Evolutionary conservation across 2,113 vertebrate genomes (phyloP), one percentile per base, ranked within the genome.

Genomic region (Neodon shergylaensis): DNA sequence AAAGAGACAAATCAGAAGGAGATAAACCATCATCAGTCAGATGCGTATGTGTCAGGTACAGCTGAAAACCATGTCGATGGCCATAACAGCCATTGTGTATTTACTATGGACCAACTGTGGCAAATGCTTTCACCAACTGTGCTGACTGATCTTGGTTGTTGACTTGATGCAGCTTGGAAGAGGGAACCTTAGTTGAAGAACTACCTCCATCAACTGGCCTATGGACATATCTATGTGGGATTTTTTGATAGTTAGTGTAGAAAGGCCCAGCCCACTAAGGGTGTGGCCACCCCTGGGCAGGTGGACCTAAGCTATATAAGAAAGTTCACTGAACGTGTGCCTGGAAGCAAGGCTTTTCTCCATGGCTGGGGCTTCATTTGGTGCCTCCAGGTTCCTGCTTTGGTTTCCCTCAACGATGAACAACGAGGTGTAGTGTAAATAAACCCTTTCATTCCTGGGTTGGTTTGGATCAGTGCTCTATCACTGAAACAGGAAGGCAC

Each of bases 81-180:
- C 82, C 21, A 11, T 0, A 16, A n/a, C 3, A 42, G 28, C 42
- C 39, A 4, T 3, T 1, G 39, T 31, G 49, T 24, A 17, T 63
- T 8, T 28, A 21, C 33, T 14, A 3, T 5, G 11, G 63, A 76
- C 26, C 61, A 21, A 63, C 7, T 0, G 0, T 5, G 14, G 7
- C 2, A 13, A 1, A 11, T 1, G 16, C 9, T 49, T 13, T 52
- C 36, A n/a, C 72, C 42, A 22, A 19, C 39, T 42, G 58, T 65
- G n/a, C 13, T 44, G 58, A 13, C 26, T n/a, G 77, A 8, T 5
- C 63, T 22, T 84, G 81, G 52, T 6, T 82, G 36, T 39, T 39
- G 52, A 13, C 21, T n/a, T 24, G 78, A 21, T 9, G n/a, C 78
- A 58, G 3, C 5, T 6, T 9, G 13, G 24, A 63, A 61, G n/a